Evolutionary conservation across 1,140 invertebrate genomes (phyloP).

Genomic region (Zaprionus kolodkinae): DNA sequence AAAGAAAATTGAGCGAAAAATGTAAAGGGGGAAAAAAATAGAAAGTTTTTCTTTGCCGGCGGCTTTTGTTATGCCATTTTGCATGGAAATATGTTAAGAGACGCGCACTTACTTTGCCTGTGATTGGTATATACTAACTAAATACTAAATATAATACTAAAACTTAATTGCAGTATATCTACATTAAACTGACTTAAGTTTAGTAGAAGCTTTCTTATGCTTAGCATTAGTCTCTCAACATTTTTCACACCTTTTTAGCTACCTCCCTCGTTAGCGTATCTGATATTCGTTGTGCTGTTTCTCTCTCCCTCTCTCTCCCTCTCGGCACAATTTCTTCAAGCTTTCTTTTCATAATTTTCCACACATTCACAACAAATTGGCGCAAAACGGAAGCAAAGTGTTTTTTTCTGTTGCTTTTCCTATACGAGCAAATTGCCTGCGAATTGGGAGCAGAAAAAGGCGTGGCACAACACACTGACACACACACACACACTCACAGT

Average conservation of each 20-base stretch:
- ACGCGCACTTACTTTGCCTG: neutral
- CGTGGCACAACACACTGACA: constrained; percentile 30
- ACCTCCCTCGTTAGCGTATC: constrained; percentile 1
- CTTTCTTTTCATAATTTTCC: constrained; percentile 40
- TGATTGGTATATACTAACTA: neutral
- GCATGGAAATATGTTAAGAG: constrained; percentile 71
- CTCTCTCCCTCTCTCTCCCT: neutral
- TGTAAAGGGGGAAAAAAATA: constrained; percentile 46
- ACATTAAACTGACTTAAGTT: neutral
- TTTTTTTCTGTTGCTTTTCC: neutral
- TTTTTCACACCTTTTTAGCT: neutral
- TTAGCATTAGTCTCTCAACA: neutral
- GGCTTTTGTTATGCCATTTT: constrained; percentile 73
- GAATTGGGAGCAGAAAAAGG: constrained; percentile 25
- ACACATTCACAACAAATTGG: constrained; percentile 33
- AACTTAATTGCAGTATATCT: neutral
- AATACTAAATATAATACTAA: neutral
- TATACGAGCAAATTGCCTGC: constrained; percentile 25
- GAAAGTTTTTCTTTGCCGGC: constrained; percentile 68
- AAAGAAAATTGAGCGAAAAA: constrained; percentile 7
- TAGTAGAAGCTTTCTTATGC: neutral
- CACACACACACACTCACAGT: neutral
- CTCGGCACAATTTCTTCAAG: constrained; percentile 19
- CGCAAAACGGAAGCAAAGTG: constrained; percentile 45
- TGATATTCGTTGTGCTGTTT: constrained; percentile 8